Evolutionary conservation across 1,140 invertebrate species (phyloP), one percentile per base, ranked within the genome.

Genomic region (Drosophila tani): DNA sequence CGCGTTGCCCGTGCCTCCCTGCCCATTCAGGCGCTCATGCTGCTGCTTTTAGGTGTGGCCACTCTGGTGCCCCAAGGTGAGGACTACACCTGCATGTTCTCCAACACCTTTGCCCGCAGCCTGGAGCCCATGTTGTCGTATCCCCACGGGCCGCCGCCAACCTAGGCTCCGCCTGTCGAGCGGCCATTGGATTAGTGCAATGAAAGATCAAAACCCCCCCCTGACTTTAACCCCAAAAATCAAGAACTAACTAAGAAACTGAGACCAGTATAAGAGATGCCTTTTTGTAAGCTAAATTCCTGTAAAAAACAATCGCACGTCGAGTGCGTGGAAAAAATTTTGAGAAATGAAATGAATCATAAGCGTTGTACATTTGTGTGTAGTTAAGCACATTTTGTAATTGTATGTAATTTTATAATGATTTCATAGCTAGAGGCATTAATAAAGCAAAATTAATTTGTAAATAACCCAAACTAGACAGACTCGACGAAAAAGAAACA

Each of bases 21-120:
- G 69, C 98, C 98, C 32, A 97, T 99, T 88, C 97, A 98, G 93
- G 96, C 97, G 40, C 93, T 99, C 70, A 96, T 98, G 94, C 94
- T 98, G 80, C 94, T 99, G 63, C 94, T 99, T 80, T 94, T 99
- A 81, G 98, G 97, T 58, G 96, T 97, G 64, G 97, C 97, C 45
- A 96, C 97, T 35, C 94, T 99, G 75, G 95, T 98, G 43, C 98
- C 98, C 53, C 95, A 96, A 87, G 95, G 95, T 75, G 97, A 97
- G 93, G 96, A 98, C 84, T 97, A 98, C 91, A 96, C 96, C 92
- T 96, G 96, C 71, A 96, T 96, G 92, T 94, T 97, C 76, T 95
- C 95, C 66, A 97, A 98, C 90, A 97, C 95, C 68, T 96, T 98
- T 69, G 95, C 95, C 0, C 94, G 95, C 70, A 96, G 96, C 80